Evolutionary conservation across 1,140 invertebrate genomes (phyloP).

Genomic region (Aphaenogaster ashmeadi): DNA sequence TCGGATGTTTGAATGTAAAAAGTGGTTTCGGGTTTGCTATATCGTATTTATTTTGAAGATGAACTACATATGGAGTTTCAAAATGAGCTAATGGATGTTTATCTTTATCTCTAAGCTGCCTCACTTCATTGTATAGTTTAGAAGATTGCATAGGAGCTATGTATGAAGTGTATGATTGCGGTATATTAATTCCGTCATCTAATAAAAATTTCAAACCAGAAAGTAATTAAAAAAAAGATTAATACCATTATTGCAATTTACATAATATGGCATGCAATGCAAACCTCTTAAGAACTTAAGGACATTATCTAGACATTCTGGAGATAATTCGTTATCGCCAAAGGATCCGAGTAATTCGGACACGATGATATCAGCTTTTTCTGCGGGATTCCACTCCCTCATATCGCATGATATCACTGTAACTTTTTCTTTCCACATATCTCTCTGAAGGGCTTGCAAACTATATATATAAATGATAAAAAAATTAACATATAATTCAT

Average conservation of each 20-base stretch:
- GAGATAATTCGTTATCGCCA: constrained; percentile 99
- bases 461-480: constrained; percentile 77
- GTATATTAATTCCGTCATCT: constrained; percentile 97
- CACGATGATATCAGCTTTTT: constrained; percentile 97
- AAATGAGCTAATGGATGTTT: constrained; percentile 89
- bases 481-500: constrained; percentile 37
- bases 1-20: constrained; percentile 97
- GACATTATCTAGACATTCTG: constrained; percentile 99
- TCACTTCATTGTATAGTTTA: constrained; percentile 92
- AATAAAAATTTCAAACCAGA: constrained; percentile 16
- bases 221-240: constrained; percentile 21
- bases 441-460: constrained; percentile 92
- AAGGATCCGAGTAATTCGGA: constrained; percentile 99
- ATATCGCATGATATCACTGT: constrained; percentile 96
- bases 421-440: constrained; percentile 93
- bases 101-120: constrained; percentile 88
- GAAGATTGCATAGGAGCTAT: constrained; percentile 94
- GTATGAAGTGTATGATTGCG: constrained; percentile 96
- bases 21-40: constrained; percentile 93
- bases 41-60: constrained; percentile 96
- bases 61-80: constrained; percentile 97
- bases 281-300: constrained; percentile 94
- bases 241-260: constrained; percentile 24
- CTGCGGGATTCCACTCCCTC: constrained; percentile 93
- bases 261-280: constrained; percentile 22